phyloP scores from a whole-genome alignment of 2,113 vertebrate species.

The Tympanuchus pallidicinctus region DNA sequence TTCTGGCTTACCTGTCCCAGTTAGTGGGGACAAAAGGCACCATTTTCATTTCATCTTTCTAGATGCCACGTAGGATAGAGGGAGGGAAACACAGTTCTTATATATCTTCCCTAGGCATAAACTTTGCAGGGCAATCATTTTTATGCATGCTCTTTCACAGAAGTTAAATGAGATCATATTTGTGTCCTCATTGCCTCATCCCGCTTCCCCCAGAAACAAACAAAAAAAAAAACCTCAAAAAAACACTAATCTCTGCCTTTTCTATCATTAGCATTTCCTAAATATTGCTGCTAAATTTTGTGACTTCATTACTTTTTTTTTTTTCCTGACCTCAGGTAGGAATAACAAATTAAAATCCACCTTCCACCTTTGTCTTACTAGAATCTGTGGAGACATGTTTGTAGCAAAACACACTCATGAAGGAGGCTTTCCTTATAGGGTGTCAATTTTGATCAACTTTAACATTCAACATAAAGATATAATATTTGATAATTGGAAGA shows the following conservation, averaged over 20 bases:
- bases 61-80: background rate
- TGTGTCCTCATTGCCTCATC: background rate
- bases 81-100: background rate
- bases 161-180: background rate
- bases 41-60: background rate
- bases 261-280: background rate
- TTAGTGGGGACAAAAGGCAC: background rate
- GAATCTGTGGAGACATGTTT: background rate
- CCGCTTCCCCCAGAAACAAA: background rate
- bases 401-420: background rate
- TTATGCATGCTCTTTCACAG: background rate
- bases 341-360: background rate
- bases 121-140: background rate
- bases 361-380: background rate
- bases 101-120: background rate
- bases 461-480: background rate
- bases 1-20: background rate
- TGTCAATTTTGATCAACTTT: background rate
- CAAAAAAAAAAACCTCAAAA: background rate
- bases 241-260: background rate
- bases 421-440: fast-evolving
- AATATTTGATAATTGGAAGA: background rate
- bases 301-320: background rate
- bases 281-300: background rate
- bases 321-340: background rate